Evolutionary conservation across 1,140 invertebrate genomes (phyloP), one percentile per base, ranked within the genome.

Genomic region (Oedothorax gibbosus): DNA sequence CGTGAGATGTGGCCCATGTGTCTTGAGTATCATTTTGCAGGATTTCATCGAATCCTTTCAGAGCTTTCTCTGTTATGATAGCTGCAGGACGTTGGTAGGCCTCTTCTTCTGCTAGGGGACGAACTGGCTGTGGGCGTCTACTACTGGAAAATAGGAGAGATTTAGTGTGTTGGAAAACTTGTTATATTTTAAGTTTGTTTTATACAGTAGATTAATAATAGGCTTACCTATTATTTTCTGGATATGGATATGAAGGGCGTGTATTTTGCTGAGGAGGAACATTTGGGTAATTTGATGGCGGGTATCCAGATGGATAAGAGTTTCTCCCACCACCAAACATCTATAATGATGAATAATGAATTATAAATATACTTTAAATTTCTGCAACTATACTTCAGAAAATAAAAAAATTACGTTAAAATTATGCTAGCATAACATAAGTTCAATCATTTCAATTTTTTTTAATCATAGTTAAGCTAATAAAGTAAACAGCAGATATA

Each of bases 41-140:
- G 85, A 98, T 95, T 88, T 98, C 95, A 90, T 97, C 96, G 92
- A 98, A 95, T 82, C 95, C 94, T 88, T 94, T 95, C 78, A 98
- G 92, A 90, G 97, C 96, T 89, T 97, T 96, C 88, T 97, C 96
- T 85, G 95, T 95, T 68, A 98, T 96, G 69, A 98, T 98, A n/a
- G 90, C 88, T 81, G 87, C 86, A 56, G 96, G 95, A 71, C 95
- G 91, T 56, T 92, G 91, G 72, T 90, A 87, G 50, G 92, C 88
- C 90, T 92, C 87, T 89, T 92, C 89, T 90, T 91, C 87, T 54
- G 82, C 77, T 50, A 87, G 60, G 62, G 86, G 85, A 51, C 87
- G 62, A 35, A 87, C 69, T 68, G 77, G 78, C 78, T 86, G 80
- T 20, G 72, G 72, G 65, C 81, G 81, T 50, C 81, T 84, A 21